Evolutionary conservation across 2,113 vertebrate species (phyloP), one percentile per base, ranked within the genome.

Genomic region (Chrysochloris asiatica): DNA sequence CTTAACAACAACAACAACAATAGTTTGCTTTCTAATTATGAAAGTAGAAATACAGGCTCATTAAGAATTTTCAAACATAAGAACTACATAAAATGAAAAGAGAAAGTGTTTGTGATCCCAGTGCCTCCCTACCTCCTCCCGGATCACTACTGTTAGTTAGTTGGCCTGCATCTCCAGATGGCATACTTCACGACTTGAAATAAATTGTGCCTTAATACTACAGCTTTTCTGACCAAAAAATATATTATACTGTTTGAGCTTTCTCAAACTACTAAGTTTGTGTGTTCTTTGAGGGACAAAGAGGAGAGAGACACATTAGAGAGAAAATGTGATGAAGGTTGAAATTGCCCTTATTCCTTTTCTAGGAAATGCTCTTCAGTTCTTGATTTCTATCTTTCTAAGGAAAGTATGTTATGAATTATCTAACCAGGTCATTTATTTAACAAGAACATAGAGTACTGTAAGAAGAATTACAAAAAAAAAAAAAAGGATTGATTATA

Each of bases 331-430:
- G 52, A 76, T 61, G n/a, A 92, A 84, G 93, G 69, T 80, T 76
- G 28, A 92, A 88, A 80, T 77, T 2, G 0, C 21, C 4, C 19
- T 30, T 80, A 28, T n/a, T 89, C n/a, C 13, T 85, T 71, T 87
- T 93, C 83, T 90, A 19, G 54, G 94, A 92, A 95, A 79, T 85
- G 61, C 19, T 69, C 43, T 90, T 79, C 30, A 69, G 41, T 75
- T 83, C 78, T 88, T 85, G 88, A 93, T 93, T 90, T 91, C 83
- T 93, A 67, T 94, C 82, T 95, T 92, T 89, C 59, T 30, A 3
- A 26, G 38, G 71, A 89, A 93, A 91, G 54, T 33, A 17, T 52
- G 65, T 67, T 86, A 63, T 47, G 38, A 92, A 65, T 67, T 69
- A 90, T 33, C 17, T 38, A 80, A 28, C 36, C 67, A 76, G 38